These are phyloP conservation scores for Cantharis rustica DNA, from an alignment of 2,888 invertebrate genomes.

Conservation along the genomic window DNA sequence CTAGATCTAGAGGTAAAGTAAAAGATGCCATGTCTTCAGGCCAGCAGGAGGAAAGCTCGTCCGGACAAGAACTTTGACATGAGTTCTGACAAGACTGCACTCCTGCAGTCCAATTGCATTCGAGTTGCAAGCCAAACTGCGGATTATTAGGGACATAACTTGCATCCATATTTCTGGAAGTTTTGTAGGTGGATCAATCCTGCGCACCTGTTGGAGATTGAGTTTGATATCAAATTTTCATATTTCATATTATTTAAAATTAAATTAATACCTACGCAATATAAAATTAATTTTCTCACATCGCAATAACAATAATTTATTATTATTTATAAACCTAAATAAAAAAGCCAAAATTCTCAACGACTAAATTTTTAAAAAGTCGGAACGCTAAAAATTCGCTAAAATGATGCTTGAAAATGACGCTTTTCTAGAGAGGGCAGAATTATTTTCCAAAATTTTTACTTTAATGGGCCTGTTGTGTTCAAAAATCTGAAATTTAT, in stretches of 20 bases:
- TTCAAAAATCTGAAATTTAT: background rate
- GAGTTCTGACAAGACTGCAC: constrained; percentile 51
- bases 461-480: background rate
- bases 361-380: too few relatives aligned
- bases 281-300: background rate
- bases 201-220: constrained; percentile 35
- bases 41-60: constrained; percentile 54
- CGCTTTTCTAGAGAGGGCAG: too few relatives aligned
- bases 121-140: constrained; percentile 64
- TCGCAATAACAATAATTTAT: background rate
- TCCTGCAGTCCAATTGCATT: constrained; percentile 54
- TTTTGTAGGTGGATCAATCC: constrained; percentile 34
- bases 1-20: constrained; percentile 83
- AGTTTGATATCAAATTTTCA: constrained; percentile 23
- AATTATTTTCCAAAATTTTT: too few relatives aligned
- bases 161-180: constrained; percentile 58
- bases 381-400: too few relatives aligned
- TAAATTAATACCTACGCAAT: background rate
- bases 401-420: too few relatives aligned
- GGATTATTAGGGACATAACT: constrained; percentile 72
- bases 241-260: background rate
- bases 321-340: background rate
- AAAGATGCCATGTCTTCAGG: constrained; percentile 84
- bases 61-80: constrained; percentile 52
- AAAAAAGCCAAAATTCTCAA: too few relatives aligned